phyloP scores from a whole-genome alignment of 2,888 invertebrate genomes.

The Netelia melanura region DNA sequence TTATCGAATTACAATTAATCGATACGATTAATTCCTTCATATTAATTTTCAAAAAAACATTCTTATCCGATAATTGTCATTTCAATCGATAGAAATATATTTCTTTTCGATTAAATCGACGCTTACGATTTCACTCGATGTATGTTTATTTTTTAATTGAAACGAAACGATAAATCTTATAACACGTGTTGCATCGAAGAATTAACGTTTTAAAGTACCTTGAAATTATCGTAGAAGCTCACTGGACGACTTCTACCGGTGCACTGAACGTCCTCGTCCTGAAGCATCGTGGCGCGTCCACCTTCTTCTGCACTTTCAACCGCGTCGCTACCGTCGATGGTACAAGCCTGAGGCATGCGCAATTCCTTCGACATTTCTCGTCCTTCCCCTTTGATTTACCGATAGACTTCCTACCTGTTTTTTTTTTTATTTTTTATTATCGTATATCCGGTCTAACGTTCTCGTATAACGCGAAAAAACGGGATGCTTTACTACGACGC shows the following conservation, averaged over 20 bases:
- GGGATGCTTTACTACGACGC: neutral
- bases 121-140: neutral
- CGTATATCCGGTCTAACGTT: constrained; percentile 10
- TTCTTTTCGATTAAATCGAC: neutral
- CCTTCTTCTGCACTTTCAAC: constrained; percentile 66
- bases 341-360: constrained; percentile 76
- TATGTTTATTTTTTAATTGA: neutral
- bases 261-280: constrained; percentile 81
- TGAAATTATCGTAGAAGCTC: constrained; percentile 85
- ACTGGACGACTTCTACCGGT: constrained; percentile 83
- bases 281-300: constrained; percentile 72
- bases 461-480: constrained; percentile 1
- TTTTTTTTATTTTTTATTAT: neutral
- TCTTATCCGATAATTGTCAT: neutral
- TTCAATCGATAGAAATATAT: neutral
- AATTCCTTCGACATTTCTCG: constrained; percentile 71
- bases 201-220: constrained; percentile 73
- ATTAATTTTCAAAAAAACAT: no score
- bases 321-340: constrained; percentile 51
- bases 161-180: constrained; percentile 4
- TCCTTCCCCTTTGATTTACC: constrained; percentile 71
- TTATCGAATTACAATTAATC: no score
- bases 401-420: constrained; percentile 37
- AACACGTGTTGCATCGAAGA: constrained; percentile 4
- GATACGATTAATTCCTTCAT: no score